Evolutionary conservation across 2,888 invertebrate species (phyloP).

Genomic region (Lathronympha strigana): DNA sequence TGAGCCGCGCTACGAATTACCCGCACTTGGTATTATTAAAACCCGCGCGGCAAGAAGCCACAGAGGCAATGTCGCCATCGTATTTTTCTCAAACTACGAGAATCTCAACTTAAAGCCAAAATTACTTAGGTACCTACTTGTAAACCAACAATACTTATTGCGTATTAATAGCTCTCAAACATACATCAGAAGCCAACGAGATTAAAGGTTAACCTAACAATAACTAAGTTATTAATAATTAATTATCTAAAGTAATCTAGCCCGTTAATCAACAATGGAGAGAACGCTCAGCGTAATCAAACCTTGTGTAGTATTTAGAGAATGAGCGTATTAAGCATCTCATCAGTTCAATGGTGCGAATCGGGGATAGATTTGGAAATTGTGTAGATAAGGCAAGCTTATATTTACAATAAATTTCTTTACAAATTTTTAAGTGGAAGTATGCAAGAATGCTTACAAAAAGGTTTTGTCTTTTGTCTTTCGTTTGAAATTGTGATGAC

Average conservation of each 20-base stretch:
- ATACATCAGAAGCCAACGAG: background rate
- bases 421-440: too few species aligned
- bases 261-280: constrained; percentile 10
- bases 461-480: too few species aligned
- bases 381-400: background rate
- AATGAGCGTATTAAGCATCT: constrained; percentile 21
- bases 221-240: constrained; percentile 11
- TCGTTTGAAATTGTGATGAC: too few species aligned
- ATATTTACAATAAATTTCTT: background rate
- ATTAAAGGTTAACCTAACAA: constrained; percentile 11
- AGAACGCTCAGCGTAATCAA: constrained; percentile 6
- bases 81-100: too few species aligned
- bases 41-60: too few species aligned
- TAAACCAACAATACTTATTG: background rate
- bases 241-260: constrained; percentile 14
- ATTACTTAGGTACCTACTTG: too few species aligned
- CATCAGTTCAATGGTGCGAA: constrained; percentile 1
- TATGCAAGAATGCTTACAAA: too few species aligned
- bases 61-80: too few species aligned
- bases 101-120: background rate
- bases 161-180: background rate
- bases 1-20: too few species aligned
- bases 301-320: constrained; percentile 19
- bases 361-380: background rate
- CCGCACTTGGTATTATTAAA: too few species aligned